Evolutionary conservation across 2,797 vertebrate species (phyloP), one percentile per base, ranked within the genome.

Genomic region (Lateolabrax maculatus): DNA sequence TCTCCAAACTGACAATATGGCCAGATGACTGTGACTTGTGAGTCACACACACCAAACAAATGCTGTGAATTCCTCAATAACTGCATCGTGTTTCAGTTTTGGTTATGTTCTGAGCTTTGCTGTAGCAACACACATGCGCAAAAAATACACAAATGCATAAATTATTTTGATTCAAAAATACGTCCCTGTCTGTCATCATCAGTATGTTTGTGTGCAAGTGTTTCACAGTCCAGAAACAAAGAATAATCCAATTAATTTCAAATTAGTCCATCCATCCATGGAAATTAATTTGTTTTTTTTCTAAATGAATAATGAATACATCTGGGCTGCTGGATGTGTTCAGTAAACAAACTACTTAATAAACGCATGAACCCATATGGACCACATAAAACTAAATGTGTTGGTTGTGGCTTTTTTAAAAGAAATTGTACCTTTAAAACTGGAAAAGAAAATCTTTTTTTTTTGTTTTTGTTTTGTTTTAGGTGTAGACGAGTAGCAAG

Each of bases 1-100:
- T 5, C n/a, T 41, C 58, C 16, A 75, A 48, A 48, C 7, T 44
- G 12, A 76, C 66, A 6, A 39, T 72, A 56, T 67, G 23, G 23
- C n/a, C 25, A 52, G 12, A 13, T 60, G 56, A 37, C 21, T 52
- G 0, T 49, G 53, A 55, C 11, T 25, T 44, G 11, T 69, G 77
- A 71, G 39, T 82, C 51, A 49, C 1, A 2, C 3, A 27, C 44
- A 51, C 8, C 27, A 44, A 55, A 49, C 27, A 58, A 49, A 71
- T 71, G 43, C 31, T 58, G 43, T 36, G 36, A 65, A 21, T 55
- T 71, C 65, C 21, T 12, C 13, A 19, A 12, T 31, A 60, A 37
- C 23, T 25, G 53, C n/a, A 1, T 65, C 9, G 58, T 1, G 1
- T 12, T 41, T 68, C 2, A 58, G 3, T 25, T 29, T 34, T 10